These are phyloP conservation scores for Oscheius sp. DNA, from an alignment of 2,888 invertebrate species.

Conservation along the genomic window DNA sequence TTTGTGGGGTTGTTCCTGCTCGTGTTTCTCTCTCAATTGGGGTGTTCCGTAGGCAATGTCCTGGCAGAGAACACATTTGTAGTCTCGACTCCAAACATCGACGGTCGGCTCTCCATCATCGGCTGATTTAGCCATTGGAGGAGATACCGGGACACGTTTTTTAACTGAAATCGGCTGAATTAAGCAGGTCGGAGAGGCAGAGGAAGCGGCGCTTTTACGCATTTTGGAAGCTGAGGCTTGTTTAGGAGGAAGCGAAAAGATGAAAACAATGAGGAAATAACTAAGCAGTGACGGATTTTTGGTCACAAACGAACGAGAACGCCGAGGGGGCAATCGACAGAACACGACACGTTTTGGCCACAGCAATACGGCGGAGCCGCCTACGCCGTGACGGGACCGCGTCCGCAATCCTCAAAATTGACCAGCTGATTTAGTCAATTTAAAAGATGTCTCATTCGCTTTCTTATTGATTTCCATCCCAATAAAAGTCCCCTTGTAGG, in stretches of 20 bases:
- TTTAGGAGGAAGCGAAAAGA: no score
- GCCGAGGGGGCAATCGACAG: not conserved
- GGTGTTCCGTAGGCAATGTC: slow-evolving; percentile 4
- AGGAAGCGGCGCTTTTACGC: no score
- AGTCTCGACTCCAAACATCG: slow-evolving; percentile 24
- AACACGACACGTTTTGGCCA: not conserved
- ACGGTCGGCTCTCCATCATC: not conserved
- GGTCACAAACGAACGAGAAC: not conserved
- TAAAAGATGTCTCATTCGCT: not conserved
- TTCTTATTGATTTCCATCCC: not conserved
- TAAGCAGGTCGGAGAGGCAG: no score
- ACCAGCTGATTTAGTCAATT: slow-evolving; percentile 16
- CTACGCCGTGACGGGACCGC: not conserved
- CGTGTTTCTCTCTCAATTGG: slow-evolving; percentile 17
- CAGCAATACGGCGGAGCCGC: not conserved
- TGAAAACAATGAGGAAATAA: no score
- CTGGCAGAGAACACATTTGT: slow-evolving; percentile 16
- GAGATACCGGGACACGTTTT: no score
- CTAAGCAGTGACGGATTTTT: no score
- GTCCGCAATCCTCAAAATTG: not conserved
- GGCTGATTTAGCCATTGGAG: not conserved
- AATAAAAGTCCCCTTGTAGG: not conserved
- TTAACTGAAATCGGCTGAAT: no score
- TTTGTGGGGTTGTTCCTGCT: slow-evolving; percentile 1
- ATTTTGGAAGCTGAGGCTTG: no score